Percentiles rank a stretch among this genome's conserved stretches.
These are phyloP conservation scores for Stictonetta naevosa DNA, from an alignment of 2,113 vertebrate genomes.

Conservation along the genomic window DNA sequence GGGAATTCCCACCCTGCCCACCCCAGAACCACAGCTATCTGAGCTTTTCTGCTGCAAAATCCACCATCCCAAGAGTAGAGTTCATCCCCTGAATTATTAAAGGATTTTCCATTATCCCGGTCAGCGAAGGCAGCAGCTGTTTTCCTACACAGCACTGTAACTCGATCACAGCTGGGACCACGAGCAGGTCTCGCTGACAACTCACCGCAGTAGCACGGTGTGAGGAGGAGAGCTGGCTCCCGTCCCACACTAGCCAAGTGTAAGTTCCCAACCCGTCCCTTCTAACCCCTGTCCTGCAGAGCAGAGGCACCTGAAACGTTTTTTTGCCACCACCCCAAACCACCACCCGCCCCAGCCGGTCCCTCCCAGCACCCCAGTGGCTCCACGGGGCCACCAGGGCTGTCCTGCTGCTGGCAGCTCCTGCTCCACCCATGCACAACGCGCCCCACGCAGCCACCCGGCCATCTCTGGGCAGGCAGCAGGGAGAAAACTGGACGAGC, in stretches of 20 bases:
- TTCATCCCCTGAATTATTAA: conserved; percentile 48
- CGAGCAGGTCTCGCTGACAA: background rate
- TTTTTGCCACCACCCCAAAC: background rate
- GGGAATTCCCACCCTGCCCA: background rate
- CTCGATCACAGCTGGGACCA: background rate
- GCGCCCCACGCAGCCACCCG: background rate
- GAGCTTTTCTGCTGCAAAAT: background rate
- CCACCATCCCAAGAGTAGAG: background rate
- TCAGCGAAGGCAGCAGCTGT: accelerated
- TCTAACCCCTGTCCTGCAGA: background rate
- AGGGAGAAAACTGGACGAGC: background rate
- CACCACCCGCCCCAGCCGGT: accelerated
- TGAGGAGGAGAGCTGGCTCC: background rate
- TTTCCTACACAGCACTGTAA: background rate
- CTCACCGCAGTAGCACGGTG: background rate
- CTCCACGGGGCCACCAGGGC: too few relatives aligned
- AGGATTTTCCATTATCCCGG: background rate
- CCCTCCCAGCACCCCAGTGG: background rate
- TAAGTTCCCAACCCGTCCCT: background rate
- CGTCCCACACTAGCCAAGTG: background rate
- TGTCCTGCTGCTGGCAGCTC: background rate
- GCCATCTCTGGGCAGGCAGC: background rate
- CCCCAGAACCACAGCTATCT: background rate
- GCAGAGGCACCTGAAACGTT: background rate
- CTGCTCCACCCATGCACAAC: background rate